These are phyloP conservation scores for Mustela lutreola DNA, from an alignment of 2,113 vertebrate genomes.

Conservation along the genomic window DNA sequence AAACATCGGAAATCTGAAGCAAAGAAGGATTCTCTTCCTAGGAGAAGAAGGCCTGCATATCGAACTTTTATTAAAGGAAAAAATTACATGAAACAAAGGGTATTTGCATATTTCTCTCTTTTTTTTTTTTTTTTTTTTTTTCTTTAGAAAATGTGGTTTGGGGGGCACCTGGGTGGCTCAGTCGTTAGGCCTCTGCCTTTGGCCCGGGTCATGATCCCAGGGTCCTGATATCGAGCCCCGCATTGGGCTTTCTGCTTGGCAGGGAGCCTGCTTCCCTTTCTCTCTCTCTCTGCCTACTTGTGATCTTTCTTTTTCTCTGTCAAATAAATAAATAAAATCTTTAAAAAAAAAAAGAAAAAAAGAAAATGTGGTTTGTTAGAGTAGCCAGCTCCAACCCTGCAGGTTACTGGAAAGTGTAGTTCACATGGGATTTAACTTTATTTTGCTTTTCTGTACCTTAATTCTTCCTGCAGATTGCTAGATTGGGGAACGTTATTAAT, in stretches of 20 bases:
- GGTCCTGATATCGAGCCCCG: too few relatives aligned
- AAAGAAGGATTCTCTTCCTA: slow-evolving; percentile 83
- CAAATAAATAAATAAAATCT: too few relatives aligned
- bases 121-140: neutral
- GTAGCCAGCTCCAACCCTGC: neutral
- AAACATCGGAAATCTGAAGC: slow-evolving; percentile 94
- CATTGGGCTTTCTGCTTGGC: too few relatives aligned
- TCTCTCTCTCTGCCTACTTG: too few relatives aligned
- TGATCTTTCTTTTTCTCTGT: too few relatives aligned
- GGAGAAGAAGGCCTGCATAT: slow-evolving; percentile 90
- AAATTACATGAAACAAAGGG: slow-evolving; percentile 94
- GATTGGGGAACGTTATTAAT: neutral
- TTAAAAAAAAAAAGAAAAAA: too few relatives aligned
- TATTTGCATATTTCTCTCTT: slow-evolving; percentile 68
- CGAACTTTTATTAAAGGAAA: slow-evolving; percentile 95
- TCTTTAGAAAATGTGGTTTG: neutral
- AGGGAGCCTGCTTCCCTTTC: too few relatives aligned
- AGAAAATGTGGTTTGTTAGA: neutral
- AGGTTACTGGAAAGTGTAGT: neutral
- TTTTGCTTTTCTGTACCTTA: neutral
- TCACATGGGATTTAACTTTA: neutral
- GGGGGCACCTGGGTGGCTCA: too few relatives aligned
- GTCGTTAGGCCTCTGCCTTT: too few relatives aligned
- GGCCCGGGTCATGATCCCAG: too few relatives aligned
- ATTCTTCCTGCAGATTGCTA: neutral